Percentiles rank a stretch among this genome's conserved stretches.
Conservation (phyloP, 2,113 vertebrate species). For the Poeciliopsis retropinna region DNA sequence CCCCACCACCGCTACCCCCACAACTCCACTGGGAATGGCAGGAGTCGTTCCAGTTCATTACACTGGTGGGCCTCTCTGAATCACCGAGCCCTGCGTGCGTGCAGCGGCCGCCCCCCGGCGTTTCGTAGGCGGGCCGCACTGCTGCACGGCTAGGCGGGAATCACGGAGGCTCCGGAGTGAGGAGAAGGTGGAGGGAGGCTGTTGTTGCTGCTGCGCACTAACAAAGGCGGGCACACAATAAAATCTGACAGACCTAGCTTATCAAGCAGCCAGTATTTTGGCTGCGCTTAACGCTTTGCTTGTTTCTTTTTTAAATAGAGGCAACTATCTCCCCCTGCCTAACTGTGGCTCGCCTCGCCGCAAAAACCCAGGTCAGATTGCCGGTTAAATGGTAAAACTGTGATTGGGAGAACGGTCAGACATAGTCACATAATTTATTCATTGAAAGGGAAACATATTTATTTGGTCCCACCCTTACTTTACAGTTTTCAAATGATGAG, state of each 20-base stretch:
- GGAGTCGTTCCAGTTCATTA: constrained; percentile 65
- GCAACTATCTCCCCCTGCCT: neutral
- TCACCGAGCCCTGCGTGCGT: constrained; percentile 75
- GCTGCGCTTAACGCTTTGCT: constrained; percentile 52
- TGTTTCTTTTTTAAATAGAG: constrained; percentile 14
- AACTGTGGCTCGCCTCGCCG: neutral
- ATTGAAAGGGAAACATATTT: neutral
- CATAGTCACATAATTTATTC: constrained; percentile 23
- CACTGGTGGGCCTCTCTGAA: constrained; percentile 75
- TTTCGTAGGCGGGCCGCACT: constrained; percentile 51
- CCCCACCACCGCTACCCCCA: constrained; percentile 4
- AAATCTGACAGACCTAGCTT: constrained; percentile 38
- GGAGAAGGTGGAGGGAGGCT: constrained; percentile 8
- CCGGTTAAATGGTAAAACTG: constrained; percentile 47
- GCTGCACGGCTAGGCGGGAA: constrained; percentile 23
- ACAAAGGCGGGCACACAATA: constrained; percentile 72
- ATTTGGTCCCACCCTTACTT: neutral
- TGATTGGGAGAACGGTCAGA: constrained; percentile 5
- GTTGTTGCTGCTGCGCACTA: constrained; percentile 40
- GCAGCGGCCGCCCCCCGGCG: constrained; percentile 73
- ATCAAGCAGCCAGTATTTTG: constrained; percentile 40
- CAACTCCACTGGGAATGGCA: constrained; percentile 45
- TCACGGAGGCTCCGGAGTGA: constrained; percentile 15
- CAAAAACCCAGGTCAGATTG: constrained; percentile 41
- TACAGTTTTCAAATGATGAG: neutral